Percentiles rank a stretch among this genome's conserved stretches.
These are phyloP conservation scores for Salticus scenicus DNA, from an alignment of 2,888 invertebrate species.

Conservation along the genomic window DNA sequence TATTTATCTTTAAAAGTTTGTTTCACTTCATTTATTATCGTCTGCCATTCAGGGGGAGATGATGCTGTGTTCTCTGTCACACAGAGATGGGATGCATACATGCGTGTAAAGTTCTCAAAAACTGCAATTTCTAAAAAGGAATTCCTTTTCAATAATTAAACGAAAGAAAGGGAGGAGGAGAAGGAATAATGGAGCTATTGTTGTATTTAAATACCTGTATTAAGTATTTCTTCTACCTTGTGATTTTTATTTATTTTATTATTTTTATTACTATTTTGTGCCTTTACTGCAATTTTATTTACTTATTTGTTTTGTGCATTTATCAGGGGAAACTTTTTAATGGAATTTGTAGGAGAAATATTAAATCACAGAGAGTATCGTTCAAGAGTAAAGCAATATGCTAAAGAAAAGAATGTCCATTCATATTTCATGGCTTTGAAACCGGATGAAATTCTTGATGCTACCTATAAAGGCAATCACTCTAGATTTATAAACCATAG, in stretches of 20 bases:
- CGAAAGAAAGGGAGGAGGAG: too few relatives aligned
- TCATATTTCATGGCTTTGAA: constrained; percentile 98
- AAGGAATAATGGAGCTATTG: too few relatives aligned
- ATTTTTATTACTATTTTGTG: not conserved
- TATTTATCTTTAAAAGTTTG: too few relatives aligned
- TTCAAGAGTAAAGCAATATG: constrained; percentile 89
- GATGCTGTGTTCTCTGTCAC: too few relatives aligned
- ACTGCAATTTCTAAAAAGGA: too few relatives aligned
- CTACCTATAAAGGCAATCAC: constrained; percentile 94
- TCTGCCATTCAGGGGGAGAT: too few relatives aligned
- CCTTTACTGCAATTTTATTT: not conserved
- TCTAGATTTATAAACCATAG: constrained; percentile 99
- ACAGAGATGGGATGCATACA: too few relatives aligned
- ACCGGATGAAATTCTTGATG: constrained; percentile 95
- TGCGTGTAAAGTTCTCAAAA: too few relatives aligned
- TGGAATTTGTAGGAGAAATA: constrained; percentile 99
- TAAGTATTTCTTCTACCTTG: too few relatives aligned
- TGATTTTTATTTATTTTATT: not conserved
- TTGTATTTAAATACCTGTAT: too few relatives aligned
- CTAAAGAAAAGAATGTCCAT: constrained; percentile 91
- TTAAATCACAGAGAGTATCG: constrained; percentile 92
- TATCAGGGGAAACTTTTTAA: constrained; percentile 92
- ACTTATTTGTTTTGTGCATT: not conserved
- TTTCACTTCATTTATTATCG: too few relatives aligned
- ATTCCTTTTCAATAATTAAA: too few relatives aligned